A percentile compares a stretch with the other conserved stretches of the same genome.
Conservation (phyloP, 2,888 invertebrate species). For the Troides aeacus region DNA sequence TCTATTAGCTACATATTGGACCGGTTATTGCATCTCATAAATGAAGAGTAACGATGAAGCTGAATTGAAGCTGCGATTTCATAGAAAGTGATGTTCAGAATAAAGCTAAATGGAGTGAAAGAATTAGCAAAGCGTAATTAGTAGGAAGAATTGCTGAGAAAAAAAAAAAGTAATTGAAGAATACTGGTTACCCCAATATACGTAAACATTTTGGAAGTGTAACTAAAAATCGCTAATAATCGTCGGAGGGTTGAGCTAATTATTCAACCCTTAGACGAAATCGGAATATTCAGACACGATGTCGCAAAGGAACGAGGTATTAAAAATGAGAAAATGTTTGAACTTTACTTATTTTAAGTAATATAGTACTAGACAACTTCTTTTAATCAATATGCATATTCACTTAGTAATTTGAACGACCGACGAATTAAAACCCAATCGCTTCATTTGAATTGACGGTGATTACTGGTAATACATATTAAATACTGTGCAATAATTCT, state of each 20-base stretch:
- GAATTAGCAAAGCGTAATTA: no score
- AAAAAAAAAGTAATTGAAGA: no score
- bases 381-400: background rate
- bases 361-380: background rate
- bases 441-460: constrained; percentile 3
- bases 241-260: background rate
- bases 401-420: background rate
- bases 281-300: no score
- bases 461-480: background rate
- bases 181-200: no score
- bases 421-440: background rate
- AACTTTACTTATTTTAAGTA: background rate
- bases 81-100: no score
- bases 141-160: no score
- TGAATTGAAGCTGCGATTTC: no score
- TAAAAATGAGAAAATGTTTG: background rate
- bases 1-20: no score
- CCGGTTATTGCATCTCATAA: no score
- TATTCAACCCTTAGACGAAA: background rate
- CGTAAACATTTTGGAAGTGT: background rate
- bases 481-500: background rate
- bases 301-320: background rate
- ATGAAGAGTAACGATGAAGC: no score
- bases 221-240: background rate
- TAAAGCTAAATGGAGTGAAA: no score